phyloP scores from a whole-genome alignment of 2,113 vertebrate genomes.

The Vimba vimba region DNA sequence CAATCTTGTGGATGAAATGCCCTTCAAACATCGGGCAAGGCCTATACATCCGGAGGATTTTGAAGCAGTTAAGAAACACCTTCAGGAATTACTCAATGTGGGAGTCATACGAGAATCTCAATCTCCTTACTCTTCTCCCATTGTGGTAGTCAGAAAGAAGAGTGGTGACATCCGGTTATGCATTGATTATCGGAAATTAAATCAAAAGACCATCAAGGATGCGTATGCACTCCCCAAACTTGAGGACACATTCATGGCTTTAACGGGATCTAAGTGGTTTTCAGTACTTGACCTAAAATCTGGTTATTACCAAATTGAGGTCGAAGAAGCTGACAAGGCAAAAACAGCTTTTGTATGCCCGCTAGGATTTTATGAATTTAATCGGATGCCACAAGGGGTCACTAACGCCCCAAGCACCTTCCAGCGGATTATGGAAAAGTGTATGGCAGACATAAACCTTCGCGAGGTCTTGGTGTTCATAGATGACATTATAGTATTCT shows the following conservation, averaged over 20 bases:
- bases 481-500: too few species aligned
- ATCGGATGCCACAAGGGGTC: too few species aligned
- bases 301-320: too few species aligned
- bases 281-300: too few species aligned
- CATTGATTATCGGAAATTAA: background rate
- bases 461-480: background rate
- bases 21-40: background rate
- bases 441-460: background rate
- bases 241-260: too few species aligned
- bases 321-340: too few species aligned
- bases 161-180: background rate
- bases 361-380: too few species aligned
- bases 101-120: background rate
- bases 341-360: too few species aligned
- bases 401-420: background rate
- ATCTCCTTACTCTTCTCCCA: background rate
- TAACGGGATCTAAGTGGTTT: too few species aligned
- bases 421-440: background rate
- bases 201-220: background rate
- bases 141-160: background rate
- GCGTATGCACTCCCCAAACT: too few species aligned
- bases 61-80: background rate
- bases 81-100: background rate
- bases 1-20: background rate
- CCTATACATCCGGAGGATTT: background rate